Conservation (phyloP, 2,888 invertebrate species). For the Dendrolimus pini region DNA sequence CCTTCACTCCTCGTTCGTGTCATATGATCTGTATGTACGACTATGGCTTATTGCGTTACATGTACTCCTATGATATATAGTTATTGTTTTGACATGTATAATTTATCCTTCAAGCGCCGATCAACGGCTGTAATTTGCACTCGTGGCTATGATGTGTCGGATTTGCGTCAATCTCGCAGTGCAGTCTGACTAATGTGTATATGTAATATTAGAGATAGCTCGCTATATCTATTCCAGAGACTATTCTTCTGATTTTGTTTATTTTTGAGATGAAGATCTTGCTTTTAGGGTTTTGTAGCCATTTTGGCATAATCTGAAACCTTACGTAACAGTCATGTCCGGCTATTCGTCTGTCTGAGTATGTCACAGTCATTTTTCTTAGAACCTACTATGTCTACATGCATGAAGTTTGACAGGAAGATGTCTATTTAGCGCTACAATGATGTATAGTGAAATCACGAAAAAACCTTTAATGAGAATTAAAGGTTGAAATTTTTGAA, state of each 20-base stretch:
- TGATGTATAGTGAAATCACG: too few species aligned
- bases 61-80: slow-evolving; percentile 8
- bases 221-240: slow-evolving; percentile 3
- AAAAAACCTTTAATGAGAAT: too few species aligned
- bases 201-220: slow-evolving; percentile 32
- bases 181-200: slow-evolving; percentile 44
- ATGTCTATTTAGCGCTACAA: too few species aligned
- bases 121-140: slow-evolving; percentile 33
- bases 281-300: too few species aligned
- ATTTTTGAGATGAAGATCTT: not conserved
- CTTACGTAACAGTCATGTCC: too few species aligned
- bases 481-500: too few species aligned
- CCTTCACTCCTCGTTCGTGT: not conserved
- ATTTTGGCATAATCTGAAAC: too few species aligned
- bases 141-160: slow-evolving; percentile 30
- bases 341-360: too few species aligned
- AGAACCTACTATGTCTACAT: too few species aligned
- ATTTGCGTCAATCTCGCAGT: slow-evolving; percentile 47
- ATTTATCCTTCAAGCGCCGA: slow-evolving; percentile 23
- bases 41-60: slow-evolving; percentile 3
- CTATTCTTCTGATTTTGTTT: slow-evolving; percentile 1
- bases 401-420: too few species aligned
- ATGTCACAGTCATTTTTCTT: too few species aligned
- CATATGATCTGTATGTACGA: slow-evolving; percentile 4
- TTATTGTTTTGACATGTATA: slow-evolving; percentile 30